These are phyloP conservation scores for Indicator maculatus DNA, from an alignment of 2,113 vertebrate genomes.

Conservation along the genomic window DNA sequence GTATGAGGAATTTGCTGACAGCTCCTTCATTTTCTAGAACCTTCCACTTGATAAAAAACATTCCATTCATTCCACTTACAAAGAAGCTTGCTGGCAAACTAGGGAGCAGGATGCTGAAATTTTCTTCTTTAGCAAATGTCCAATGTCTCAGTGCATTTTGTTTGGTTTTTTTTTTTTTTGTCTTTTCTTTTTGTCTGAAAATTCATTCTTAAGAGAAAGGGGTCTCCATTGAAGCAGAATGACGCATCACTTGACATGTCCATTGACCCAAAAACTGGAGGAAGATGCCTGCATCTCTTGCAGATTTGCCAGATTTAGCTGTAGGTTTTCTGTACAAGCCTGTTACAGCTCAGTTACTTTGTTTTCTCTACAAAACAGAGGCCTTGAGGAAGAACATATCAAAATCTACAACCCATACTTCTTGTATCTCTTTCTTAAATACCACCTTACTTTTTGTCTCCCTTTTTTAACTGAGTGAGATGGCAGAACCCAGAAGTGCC, in stretches of 20 bases:
- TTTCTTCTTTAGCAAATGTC: neutral
- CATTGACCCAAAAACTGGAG: conserved; percentile 19
- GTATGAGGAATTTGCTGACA: neutral
- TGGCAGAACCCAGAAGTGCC: neutral
- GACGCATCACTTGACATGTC: neutral
- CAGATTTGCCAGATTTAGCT: neutral
- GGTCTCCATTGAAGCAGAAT: neutral
- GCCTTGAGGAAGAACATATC: neutral
- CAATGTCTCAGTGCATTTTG: neutral
- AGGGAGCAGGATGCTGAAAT: neutral
- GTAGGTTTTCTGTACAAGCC: neutral
- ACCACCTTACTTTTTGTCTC: neutral
- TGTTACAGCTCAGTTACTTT: neutral
- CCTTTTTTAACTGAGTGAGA: neutral
- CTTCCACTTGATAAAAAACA: neutral
- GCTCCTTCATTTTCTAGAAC: neutral
- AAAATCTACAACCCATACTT: neutral
- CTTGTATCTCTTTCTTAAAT: neutral
- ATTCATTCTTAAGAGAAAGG: neutral
- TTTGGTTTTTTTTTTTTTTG: no score
- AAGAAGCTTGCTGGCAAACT: neutral
- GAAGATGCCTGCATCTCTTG: neutral
- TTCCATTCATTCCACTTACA: neutral
- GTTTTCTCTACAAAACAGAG: neutral
- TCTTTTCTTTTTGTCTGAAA: neutral